phyloP scores from a whole-genome alignment of 2,113 vertebrate species.

The Menura novaehollandiae region DNA sequence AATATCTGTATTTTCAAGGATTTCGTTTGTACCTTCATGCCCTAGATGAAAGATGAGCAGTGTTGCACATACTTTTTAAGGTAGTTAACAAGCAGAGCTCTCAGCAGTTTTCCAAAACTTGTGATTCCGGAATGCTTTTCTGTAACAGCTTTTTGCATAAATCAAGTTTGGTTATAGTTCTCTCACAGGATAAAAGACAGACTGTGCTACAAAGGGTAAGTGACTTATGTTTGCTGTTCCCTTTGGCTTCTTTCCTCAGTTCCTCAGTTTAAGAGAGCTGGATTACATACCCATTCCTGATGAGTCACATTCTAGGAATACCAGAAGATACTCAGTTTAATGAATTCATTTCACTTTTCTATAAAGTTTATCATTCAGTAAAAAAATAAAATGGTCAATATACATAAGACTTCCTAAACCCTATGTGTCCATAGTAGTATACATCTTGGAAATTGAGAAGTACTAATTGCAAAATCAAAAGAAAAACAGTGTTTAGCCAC shows the following conservation, averaged over 20 bases:
- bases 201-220: not conserved
- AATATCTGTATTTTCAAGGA: not conserved
- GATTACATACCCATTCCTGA: not conserved
- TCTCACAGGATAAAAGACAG: not conserved
- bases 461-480: not conserved
- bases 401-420: not conserved
- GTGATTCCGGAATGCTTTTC: not conserved
- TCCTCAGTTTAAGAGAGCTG: not conserved
- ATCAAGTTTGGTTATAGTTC: not conserved
- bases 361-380: not conserved
- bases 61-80: not conserved
- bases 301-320: conserved; percentile 44
- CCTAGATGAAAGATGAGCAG: not conserved
- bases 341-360: not conserved
- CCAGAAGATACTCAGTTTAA: not conserved
- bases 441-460: not conserved
- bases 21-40: not conserved
- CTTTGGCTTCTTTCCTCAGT: not conserved
- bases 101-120: not conserved
- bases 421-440: not conserved
- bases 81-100: not conserved
- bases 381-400: not conserved
- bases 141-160: not conserved
- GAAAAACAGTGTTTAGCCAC: not conserved
- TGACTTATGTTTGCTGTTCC: not conserved